phyloP scores from a whole-genome alignment of 1,140 invertebrate genomes.

The Drosophila busckii region DNA sequence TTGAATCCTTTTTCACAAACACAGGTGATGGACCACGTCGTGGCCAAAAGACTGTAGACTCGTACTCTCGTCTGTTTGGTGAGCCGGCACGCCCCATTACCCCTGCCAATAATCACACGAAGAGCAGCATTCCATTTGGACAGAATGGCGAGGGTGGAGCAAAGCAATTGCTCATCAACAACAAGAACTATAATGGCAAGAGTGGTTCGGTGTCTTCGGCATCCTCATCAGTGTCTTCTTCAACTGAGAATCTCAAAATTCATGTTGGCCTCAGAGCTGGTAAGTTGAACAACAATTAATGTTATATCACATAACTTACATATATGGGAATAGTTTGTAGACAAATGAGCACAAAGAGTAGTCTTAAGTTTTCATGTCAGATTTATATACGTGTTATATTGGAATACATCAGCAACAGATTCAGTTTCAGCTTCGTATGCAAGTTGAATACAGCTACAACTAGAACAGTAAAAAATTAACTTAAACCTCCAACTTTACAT shows the following conservation, averaged over 20 bases:
- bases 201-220: conserved; percentile 72
- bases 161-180: conserved; percentile 52
- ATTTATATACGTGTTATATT: no score
- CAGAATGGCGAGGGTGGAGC: conserved; percentile 56
- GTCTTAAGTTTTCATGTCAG: no score
- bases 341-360: no score
- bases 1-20: background rate
- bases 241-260: conserved; percentile 75
- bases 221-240: conserved; percentile 74
- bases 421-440: no score
- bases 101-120: conserved; percentile 77
- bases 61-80: conserved; percentile 75
- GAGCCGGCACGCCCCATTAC: conserved; percentile 68
- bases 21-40: conserved; percentile 72
- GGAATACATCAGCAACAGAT: no score
- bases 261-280: conserved; percentile 67
- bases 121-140: conserved; percentile 78
- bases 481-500: no score
- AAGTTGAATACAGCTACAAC: no score
- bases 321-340: no score
- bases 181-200: conserved; percentile 70
- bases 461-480: no score
- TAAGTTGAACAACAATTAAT: conserved; percentile 21
- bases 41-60: conserved; percentile 68
- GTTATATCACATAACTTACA: no score